Conservation (phyloP, 2,888 invertebrate genomes). For the Cosmopolites sordidus region DNA sequence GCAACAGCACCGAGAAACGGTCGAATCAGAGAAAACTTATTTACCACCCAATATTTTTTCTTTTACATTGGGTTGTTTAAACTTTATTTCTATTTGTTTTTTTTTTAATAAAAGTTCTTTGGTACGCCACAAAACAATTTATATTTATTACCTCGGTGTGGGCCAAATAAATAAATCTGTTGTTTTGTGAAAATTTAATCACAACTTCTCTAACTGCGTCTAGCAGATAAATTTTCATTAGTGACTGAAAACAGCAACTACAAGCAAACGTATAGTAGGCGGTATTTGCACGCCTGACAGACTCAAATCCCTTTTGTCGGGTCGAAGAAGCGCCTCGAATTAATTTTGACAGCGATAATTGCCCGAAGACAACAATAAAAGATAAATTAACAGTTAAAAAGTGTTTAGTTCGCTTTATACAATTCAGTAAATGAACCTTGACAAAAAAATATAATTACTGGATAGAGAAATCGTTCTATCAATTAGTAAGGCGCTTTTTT, state of each 20-base stretch:
- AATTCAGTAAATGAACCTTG: no score
- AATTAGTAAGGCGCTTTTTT: no score
- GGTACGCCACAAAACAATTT: constrained; percentile 15
- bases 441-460: no score
- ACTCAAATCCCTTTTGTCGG: constrained; percentile 8
- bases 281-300: constrained; percentile 18
- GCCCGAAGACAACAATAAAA: no score
- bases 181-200: constrained; percentile 35
- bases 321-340: not conserved
- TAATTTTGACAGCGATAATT: not conserved
- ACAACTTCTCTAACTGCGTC: constrained; percentile 33
- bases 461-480: no score
- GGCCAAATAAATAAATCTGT: constrained; percentile 23
- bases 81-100: no score
- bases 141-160: constrained; percentile 23
- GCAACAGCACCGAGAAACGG: no score
- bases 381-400: no score
- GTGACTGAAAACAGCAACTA: constrained; percentile 29
- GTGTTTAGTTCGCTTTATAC: no score
- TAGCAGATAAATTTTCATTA: constrained; percentile 36
- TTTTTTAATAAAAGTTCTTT: not conserved
- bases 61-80: no score
- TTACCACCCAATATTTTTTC: no score
- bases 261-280: constrained; percentile 16
- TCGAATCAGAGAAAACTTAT: no score